Evolutionary conservation across 2,888 invertebrate genomes (phyloP), one percentile per base, ranked within the genome.

Genomic region (Leucoma salicis): DNA sequence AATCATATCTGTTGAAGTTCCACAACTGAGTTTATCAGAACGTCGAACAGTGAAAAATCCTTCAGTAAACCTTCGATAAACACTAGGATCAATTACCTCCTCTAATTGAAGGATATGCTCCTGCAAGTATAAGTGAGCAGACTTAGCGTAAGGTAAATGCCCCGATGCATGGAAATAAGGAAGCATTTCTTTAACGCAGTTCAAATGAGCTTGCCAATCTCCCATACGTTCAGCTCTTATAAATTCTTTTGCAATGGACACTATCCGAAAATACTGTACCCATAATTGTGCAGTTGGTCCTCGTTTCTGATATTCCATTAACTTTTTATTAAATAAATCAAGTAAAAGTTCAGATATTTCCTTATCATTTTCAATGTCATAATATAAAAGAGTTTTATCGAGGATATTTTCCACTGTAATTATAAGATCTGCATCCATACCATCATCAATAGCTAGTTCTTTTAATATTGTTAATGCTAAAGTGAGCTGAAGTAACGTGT

Each of bases 171-270:
- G 31, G 14, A 11, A 29, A 14, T 35, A 29, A 42, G 29, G 31
- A 35, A 12, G 12, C 32, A 27, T 28, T 12, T 39, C 15, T 31
- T 14, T 27, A 16, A 28, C 14, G 14, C 3, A 4, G 21, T 21
- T 21, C 16, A 16, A 16, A 16, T 16, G 16, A 46, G 59, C 63
- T 64, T 70, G 31, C 70, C 74, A 78, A 65, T 77, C 68, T 25
- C 72, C 71, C 66, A 65, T 66, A 51, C 75, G 64, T 46, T 78
- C 74, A 62, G 77, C 74, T 64, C 64, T 61, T 49, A 77, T 25
- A 47, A 74, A 74, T 13, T 76, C 60, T 43, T 74, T 72, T 10
- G 58, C 61, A 60, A 77, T 52, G 0, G 68, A 63, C 3, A 73
- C 67, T 70, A 75, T 71, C 16, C 39, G 12, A 66, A 73, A 73